These are phyloP conservation scores for Patella pellucida DNA, from an alignment of 2,888 invertebrate genomes.

Conservation along the genomic window DNA sequence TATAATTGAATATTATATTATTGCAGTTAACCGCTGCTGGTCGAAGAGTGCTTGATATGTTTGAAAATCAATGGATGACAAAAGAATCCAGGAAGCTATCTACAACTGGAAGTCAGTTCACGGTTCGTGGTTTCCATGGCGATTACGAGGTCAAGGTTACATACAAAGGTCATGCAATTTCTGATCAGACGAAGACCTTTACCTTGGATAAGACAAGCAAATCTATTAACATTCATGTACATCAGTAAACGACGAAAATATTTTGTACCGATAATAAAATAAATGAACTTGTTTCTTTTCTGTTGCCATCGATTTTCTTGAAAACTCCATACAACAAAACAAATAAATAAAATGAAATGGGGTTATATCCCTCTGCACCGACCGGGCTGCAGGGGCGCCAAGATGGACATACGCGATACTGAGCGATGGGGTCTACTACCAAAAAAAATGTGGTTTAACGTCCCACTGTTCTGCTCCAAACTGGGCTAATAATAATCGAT, in stretches of 20 bases:
- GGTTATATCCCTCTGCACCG: too few species aligned
- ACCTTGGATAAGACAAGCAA: constrained; percentile 1
- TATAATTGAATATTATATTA: neutral
- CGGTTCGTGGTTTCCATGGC: constrained; percentile 26
- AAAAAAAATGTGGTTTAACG: too few species aligned
- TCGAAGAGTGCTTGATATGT: constrained; percentile 17
- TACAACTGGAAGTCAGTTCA: neutral
- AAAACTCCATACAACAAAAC: too few species aligned
- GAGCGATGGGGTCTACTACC: too few species aligned
- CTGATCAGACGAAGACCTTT: neutral
- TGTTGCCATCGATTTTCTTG: too few species aligned
- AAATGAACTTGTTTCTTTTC: too few species aligned
- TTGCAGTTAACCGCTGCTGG: constrained; percentile 22
- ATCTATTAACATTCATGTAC: constrained; percentile 3
- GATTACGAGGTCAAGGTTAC: constrained; percentile 27
- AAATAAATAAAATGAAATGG: too few species aligned
- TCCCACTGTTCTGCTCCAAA: too few species aligned
- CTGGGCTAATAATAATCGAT: too few species aligned
- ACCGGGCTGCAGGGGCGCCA: too few species aligned
- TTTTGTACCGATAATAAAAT: too few species aligned
- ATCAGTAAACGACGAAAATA: neutral
- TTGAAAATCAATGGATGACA: constrained; percentile 32
- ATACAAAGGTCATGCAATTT: constrained; percentile 18
- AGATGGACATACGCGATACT: too few species aligned
- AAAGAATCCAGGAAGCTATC: constrained; percentile 20